phyloP scores from a whole-genome alignment of 2,888 invertebrate species.

The Pseudolycoriella hygida region DNA sequence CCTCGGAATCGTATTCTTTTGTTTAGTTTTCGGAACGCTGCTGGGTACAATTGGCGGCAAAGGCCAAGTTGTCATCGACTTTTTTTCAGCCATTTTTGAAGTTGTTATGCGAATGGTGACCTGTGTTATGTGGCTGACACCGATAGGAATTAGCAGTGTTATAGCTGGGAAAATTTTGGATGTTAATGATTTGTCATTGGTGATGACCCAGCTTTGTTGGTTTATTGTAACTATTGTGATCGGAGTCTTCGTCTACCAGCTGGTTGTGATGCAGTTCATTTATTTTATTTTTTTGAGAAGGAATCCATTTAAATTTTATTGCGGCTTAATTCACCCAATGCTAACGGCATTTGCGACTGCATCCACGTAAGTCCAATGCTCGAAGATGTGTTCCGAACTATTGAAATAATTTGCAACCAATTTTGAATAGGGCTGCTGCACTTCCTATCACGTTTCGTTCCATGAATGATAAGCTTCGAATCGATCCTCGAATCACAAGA shows the following conservation, averaged over 20 bases:
- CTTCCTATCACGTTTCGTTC: slow-evolving; percentile 73
- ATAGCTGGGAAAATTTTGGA: slow-evolving; percentile 43
- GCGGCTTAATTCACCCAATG: slow-evolving; percentile 63
- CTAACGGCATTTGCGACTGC: slow-evolving; percentile 80
- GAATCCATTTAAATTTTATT: slow-evolving; percentile 78
- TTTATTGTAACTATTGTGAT: slow-evolving; percentile 68
- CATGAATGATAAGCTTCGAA: slow-evolving; percentile 65
- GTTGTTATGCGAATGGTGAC: slow-evolving; percentile 85
- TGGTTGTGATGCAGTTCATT: slow-evolving; percentile 67
- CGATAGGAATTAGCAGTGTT: slow-evolving; percentile 67
- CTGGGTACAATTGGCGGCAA: slow-evolving; percentile 68
- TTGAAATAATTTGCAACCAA: no score
- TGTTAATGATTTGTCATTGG: slow-evolving; percentile 26
- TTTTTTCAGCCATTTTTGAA: slow-evolving; percentile 75
- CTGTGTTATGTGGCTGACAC: slow-evolving; percentile 80
- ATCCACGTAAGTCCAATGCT: slow-evolving; percentile 54
- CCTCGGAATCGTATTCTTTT: slow-evolving; percentile 78
- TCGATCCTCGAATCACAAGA: slow-evolving; percentile 66
- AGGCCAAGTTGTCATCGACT: slow-evolving; percentile 65
- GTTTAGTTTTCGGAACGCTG: slow-evolving; percentile 72
- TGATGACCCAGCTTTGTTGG: slow-evolving; percentile 48
- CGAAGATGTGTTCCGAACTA: not conserved
- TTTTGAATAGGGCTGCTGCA: slow-evolving; percentile 55
- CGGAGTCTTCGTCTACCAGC: slow-evolving; percentile 69
- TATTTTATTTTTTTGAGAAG: slow-evolving; percentile 62